Percentiles rank a stretch among this genome's conserved stretches.
Evolutionary conservation across 2,113 vertebrate species (phyloP).

Genomic region (Pelecanoides urinatrix): DNA sequence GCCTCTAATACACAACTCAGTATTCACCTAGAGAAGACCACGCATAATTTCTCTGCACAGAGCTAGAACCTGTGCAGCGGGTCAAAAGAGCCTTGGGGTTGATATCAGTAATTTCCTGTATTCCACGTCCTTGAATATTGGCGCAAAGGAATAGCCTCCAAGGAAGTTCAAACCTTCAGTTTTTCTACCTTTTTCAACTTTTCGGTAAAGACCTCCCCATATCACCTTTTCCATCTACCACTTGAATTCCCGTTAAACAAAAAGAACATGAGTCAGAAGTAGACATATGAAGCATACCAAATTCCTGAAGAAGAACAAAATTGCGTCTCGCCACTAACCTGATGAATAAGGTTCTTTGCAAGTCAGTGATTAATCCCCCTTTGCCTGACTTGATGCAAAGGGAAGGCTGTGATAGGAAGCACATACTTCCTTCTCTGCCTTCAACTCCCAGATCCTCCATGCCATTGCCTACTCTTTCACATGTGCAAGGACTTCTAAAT

Average conservation of each 20-base stretch:
- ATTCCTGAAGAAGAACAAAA: neutral
- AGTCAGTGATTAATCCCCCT: neutral
- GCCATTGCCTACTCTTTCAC: neutral
- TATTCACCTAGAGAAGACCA: neutral
- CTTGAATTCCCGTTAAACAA: neutral
- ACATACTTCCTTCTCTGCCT: neutral
- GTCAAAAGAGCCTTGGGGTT: neutral
- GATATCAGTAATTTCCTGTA: neutral
- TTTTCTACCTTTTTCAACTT: neutral
- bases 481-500: neutral
- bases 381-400: neutral
- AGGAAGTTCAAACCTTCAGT: neutral
- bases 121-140: neutral
- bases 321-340: neutral
- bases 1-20: neutral
- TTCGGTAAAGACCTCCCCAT: neutral
- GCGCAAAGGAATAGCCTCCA: neutral
- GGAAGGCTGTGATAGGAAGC: neutral
- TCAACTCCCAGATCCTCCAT: neutral
- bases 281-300: neutral
- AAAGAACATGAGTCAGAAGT: neutral
- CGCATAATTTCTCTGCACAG: accelerated
- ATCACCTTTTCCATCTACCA: neutral
- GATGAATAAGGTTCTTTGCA: neutral
- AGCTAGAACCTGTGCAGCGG: neutral